phyloP scores from a whole-genome alignment of 1,140 invertebrate species.

The Drosophila rhopaloa region DNA sequence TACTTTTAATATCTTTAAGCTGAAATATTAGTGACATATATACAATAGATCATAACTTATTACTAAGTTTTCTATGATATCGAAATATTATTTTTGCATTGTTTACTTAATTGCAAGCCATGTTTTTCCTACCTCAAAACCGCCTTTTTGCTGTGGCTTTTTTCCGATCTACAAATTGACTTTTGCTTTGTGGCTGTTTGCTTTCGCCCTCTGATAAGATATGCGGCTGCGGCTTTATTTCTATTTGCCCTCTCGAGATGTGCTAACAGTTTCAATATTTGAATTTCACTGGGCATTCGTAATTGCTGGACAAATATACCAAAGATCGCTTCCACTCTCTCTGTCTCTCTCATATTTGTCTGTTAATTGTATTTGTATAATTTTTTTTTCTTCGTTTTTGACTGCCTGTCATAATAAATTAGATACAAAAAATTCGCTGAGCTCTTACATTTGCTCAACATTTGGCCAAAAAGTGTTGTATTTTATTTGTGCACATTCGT shows the following conservation, averaged over 20 bases:
- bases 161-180: slow-evolving; percentile 43
- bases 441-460: slow-evolving; percentile 37
- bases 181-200: slow-evolving; percentile 49
- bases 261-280: slow-evolving; percentile 58
- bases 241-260: slow-evolving; percentile 22
- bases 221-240: slow-evolving; percentile 13
- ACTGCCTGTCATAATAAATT: slow-evolving; percentile 51
- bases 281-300: slow-evolving; percentile 57
- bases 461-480: slow-evolving; percentile 18
- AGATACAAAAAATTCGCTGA: slow-evolving; percentile 26
- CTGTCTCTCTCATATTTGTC: slow-evolving; percentile 26
- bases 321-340: slow-evolving; percentile 15
- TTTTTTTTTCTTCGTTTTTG: not conserved
- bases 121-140: slow-evolving; percentile 2
- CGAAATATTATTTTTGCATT: not conserved
- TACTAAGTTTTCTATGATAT: not conserved
- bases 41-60: not conserved
- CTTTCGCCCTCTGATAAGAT: slow-evolving; percentile 38
- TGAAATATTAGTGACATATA: not conserved
- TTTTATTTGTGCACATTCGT: slow-evolving; percentile 42
- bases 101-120: slow-evolving; percentile 13
- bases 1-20: not conserved
- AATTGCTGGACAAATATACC: slow-evolving; percentile 50
- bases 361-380: slow-evolving; percentile 49
- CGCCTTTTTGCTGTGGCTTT: not conserved